A percentile compares a stretch with the other conserved stretches of the same genome.
These are phyloP conservation scores for Phymorhynchus buccinoides DNA, from an alignment of 1,140 invertebrate species.

Conservation along the genomic window DNA sequence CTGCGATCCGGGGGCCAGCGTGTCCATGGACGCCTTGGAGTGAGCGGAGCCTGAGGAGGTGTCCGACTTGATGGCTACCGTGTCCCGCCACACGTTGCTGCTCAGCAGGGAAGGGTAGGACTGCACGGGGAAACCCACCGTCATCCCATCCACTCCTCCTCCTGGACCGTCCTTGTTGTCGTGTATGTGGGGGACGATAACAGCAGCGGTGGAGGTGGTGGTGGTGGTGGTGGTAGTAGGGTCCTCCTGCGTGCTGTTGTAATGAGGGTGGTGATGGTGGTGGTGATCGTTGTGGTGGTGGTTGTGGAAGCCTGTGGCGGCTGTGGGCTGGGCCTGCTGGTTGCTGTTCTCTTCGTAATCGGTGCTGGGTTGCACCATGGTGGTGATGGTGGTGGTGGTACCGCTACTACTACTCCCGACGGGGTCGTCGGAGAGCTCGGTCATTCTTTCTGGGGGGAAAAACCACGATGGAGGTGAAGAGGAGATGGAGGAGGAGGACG, in stretches of 20 bases:
- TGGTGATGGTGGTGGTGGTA: too few species aligned
- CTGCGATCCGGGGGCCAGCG: slow-evolving; percentile 3
- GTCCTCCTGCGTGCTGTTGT: too few species aligned
- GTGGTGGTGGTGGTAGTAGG: too few species aligned
- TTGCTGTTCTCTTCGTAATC: slow-evolving; percentile 30
- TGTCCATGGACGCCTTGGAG: slow-evolving; percentile 31
- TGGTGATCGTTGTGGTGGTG: too few species aligned
- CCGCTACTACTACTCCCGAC: too few species aligned
- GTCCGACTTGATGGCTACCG: slow-evolving; percentile 12
- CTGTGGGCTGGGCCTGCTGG: slow-evolving; percentile 2
- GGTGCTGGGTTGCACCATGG: too few species aligned
- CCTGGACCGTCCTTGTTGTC: not conserved
- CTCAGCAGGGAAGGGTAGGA: slow-evolving; percentile 31
- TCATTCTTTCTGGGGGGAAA: slow-evolving; percentile 10
- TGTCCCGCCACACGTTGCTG: slow-evolving; percentile 22
- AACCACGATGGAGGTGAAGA: not conserved
- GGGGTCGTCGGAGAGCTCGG: slow-evolving; percentile 34
- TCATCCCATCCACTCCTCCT: not conserved
- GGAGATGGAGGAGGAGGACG: too few species aligned
- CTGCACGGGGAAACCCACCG: not conserved
- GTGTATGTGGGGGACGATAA: not conserved
- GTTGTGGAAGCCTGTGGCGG: too few species aligned
- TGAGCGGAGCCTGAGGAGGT: slow-evolving; percentile 14
- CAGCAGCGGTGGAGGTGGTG: too few species aligned
- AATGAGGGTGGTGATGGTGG: too few species aligned